Evolutionary conservation across 2,113 vertebrate species (phyloP), one percentile per base, ranked within the genome.

Genomic region (Ivindomyrus marchei): DNA sequence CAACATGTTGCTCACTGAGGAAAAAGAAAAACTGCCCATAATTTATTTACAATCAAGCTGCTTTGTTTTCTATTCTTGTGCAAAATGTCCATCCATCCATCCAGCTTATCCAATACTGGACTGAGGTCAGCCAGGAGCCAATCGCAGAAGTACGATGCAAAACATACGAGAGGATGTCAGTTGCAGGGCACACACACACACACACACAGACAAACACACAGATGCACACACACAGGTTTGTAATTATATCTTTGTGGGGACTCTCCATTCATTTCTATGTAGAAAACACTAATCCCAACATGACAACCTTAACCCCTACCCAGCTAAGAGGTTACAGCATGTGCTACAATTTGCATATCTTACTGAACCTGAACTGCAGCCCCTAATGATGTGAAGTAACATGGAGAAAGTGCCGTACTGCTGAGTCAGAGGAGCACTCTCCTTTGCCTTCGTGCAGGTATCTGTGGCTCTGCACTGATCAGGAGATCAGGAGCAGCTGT

Each of bases 1-100:
- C 42, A 19, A 80, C 17, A 19, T 85, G 39, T 85, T 85, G 42
- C 19, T 46, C 83, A 47, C 19, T n/a, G 83, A 46, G 39, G 24
- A 70, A 8, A 85, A 85, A 85, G 39, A 10, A 85, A n/a, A 24
- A n/a, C 39, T 85, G 21, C 45, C 45, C 83, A 46, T 46, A 10
- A 85, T 85, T 46, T 85, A 85, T 85, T 80, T 42, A 80, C 74
- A 80, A 42, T 80, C 74, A 80, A 80, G 74, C 36, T 42, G 36
- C 74, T 80, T 42, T 80, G 74, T 80, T 80, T 80, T 80, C 74
- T 42, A 13, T 80, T 80, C 36, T 80, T 42, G 74, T 7, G 13
- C 17, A 42, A 80, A 80, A 80, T 80, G 39, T 36, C 36, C 13
- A 39, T 77, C 27, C 36, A 80, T 19, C 74, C 74, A 80, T 31